Conservation (phyloP, 2,888 invertebrate genomes). For the Glaucopsyche alexis region DNA sequence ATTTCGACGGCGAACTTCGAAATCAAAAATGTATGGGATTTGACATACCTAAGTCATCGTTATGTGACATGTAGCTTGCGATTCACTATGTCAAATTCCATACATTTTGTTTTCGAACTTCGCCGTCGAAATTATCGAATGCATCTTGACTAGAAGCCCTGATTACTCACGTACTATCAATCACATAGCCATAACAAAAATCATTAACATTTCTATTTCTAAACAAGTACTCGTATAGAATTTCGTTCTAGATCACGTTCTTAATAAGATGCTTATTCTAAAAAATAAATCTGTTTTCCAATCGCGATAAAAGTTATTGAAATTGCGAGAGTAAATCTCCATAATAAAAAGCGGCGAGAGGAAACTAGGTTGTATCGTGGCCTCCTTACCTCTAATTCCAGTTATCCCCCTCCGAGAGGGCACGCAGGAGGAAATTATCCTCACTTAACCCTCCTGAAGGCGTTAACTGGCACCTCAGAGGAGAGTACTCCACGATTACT, state of each 20-base stretch:
- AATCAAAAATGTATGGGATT: too few species aligned
- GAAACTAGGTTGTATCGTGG: conserved; percentile 40
- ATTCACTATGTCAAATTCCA: too few species aligned
- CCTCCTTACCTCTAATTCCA: conserved; percentile 43
- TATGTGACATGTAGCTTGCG: too few species aligned
- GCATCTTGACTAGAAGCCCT: too few species aligned
- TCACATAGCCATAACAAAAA: background rate
- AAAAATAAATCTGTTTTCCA: conserved; percentile 22
- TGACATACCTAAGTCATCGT: too few species aligned
- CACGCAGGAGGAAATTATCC: conserved; percentile 79
- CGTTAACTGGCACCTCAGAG: conserved; percentile 78
- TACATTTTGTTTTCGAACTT: too few species aligned
- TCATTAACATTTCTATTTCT: background rate
- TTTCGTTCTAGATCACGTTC: background rate
- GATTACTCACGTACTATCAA: too few species aligned
- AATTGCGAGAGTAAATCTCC: conserved; percentile 16
- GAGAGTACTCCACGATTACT: conserved; percentile 74
- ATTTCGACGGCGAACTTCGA: too few species aligned
- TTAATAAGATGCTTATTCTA: conserved; percentile 19
- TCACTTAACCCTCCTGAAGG: conserved; percentile 77
- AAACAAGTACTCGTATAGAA: conserved; percentile 4
- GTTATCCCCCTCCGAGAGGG: conserved; percentile 57
- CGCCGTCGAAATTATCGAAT: too few species aligned
- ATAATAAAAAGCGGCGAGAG: conserved; percentile 28
- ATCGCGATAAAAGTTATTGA: conserved; percentile 27